A percentile compares a stretch with the other conserved stretches of the same genome.
Evolutionary conservation across 1,140 invertebrate genomes (phyloP).

Genomic region (Acromyrmex echinatior): DNA sequence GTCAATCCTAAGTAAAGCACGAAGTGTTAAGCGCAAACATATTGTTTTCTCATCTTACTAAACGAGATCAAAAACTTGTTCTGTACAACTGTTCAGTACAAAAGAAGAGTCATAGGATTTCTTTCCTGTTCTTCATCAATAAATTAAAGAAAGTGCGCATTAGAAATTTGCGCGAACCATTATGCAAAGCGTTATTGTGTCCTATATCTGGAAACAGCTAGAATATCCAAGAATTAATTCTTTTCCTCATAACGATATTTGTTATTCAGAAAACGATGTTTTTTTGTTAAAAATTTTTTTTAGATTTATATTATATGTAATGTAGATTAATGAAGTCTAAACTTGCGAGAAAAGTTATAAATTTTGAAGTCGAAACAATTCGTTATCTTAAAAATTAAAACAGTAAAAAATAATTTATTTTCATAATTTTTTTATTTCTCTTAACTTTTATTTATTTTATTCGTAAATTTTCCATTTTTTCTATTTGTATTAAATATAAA

Average conservation of each 20-base stretch:
- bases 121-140: conserved; percentile 49
- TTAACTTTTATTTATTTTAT: not conserved
- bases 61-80: conserved; percentile 50
- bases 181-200: conserved; percentile 11
- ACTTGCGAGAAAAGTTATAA: too few relatives aligned
- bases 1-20: conserved; percentile 22
- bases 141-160: conserved; percentile 54
- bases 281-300: not conserved
- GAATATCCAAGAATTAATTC: not conserved
- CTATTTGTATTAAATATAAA: not conserved
- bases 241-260: not conserved
- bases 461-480: not conserved
- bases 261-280: not conserved
- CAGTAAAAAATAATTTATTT: not conserved
- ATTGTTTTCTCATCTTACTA: conserved; percentile 41
- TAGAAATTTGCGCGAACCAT: conserved; percentile 49
- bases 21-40: conserved; percentile 13
- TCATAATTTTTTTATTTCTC: not conserved
- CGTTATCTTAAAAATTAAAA: not conserved
- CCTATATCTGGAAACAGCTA: not conserved
- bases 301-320: not conserved
- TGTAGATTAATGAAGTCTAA: not conserved
- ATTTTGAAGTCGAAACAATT: too few relatives aligned
- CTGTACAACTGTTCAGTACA: conserved; percentile 51
- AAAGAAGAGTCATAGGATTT: conserved; percentile 53